Conservation (phyloP, 2,113 vertebrate species). For the Thinocorus orbignyianus region DNA sequence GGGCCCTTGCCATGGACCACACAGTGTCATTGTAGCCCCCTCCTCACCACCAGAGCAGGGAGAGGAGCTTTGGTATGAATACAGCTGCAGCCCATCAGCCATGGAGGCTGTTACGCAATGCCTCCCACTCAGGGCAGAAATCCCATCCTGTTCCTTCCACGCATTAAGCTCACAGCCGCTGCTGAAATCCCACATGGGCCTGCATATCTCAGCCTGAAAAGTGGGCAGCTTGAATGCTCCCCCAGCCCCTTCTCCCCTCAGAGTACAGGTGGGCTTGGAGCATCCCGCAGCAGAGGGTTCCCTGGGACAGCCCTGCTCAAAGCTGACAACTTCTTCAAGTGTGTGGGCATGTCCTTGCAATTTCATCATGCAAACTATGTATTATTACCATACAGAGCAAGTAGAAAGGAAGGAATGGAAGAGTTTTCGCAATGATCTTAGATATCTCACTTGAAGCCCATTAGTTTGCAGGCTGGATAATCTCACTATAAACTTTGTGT, state of each 20-base stretch:
- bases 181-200: background rate
- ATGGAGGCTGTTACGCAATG: background rate
- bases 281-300: background rate
- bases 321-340: background rate
- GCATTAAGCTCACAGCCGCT: background rate
- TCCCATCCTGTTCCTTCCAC: background rate
- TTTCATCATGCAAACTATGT: background rate
- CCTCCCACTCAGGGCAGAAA: background rate
- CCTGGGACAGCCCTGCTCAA: background rate
- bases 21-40: background rate
- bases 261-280: background rate
- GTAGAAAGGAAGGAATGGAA: background rate
- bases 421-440: background rate
- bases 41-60: background rate
- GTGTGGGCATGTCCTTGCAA: background rate
- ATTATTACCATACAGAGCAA: background rate
- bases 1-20: background rate
- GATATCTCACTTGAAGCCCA: background rate
- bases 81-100: background rate
- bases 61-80: background rate
- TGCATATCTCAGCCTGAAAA: background rate
- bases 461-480: background rate
- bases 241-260: background rate
- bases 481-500: background rate
- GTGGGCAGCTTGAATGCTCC: background rate